These are phyloP conservation scores for Boulengeromyrus knoepffleri DNA, from an alignment of 2,113 vertebrate genomes.

Conservation along the genomic window DNA sequence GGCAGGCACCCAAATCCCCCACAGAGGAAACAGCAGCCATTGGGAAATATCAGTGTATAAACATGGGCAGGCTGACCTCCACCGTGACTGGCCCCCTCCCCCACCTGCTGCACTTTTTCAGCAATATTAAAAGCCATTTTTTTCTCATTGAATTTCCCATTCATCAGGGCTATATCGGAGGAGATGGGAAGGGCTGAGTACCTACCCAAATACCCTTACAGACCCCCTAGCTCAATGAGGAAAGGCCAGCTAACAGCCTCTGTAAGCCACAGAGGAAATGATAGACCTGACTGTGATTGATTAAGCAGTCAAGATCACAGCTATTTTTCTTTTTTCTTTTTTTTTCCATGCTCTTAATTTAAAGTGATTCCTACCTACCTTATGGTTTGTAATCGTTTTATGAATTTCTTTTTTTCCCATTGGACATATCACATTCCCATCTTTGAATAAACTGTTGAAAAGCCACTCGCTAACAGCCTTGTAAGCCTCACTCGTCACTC, in stretches of 20 bases:
- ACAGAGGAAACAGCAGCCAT: background rate
- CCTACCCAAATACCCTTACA: background rate
- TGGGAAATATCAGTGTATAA: background rate
- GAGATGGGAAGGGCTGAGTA: background rate
- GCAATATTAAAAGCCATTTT: background rate
- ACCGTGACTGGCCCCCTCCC: background rate
- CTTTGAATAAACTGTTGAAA: background rate
- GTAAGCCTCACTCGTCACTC: background rate
- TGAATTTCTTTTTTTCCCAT: background rate
- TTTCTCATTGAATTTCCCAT: background rate
- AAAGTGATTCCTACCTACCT: background rate
- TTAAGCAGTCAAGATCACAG: background rate
- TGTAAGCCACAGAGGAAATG: background rate
- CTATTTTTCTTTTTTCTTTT: background rate
- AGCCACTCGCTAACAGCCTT: background rate
- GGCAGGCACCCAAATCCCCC: background rate
- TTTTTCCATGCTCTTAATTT: background rate
- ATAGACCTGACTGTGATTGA: background rate
- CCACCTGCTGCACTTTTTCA: background rate
- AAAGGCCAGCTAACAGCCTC: background rate
- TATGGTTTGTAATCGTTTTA: background rate
- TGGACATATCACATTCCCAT: background rate
- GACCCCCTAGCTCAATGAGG: background rate
- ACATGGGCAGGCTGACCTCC: background rate
- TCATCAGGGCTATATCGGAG: background rate